Evolutionary conservation across 2,888 invertebrate species (phyloP).

Genomic region (Litoditis marina): DNA sequence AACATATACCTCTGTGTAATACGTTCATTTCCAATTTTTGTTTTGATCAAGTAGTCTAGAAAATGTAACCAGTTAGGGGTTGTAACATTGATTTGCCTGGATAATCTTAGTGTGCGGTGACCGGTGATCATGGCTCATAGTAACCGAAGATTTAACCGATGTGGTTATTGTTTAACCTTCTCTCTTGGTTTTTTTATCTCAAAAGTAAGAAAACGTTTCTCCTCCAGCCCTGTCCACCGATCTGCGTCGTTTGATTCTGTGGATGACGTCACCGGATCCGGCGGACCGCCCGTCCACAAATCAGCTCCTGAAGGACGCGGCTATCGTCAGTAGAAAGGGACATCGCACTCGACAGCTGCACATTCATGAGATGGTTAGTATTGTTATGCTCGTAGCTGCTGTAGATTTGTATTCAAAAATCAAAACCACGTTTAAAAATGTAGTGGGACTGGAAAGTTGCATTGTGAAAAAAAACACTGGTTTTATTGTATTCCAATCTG

Average conservation of each 20-base stretch:
- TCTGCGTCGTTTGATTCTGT: constrained; percentile 26
- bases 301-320: constrained; percentile 10
- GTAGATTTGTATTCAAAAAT: too few species aligned
- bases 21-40: too few species aligned
- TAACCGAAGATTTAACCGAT: background rate
- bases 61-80: too few species aligned
- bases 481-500: too few species aligned
- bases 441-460: too few species aligned
- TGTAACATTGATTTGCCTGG: too few species aligned
- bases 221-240: constrained; percentile 24
- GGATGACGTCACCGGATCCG: constrained; percentile 36
- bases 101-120: too few species aligned
- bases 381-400: background rate
- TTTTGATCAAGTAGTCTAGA: too few species aligned
- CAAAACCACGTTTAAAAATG: too few species aligned
- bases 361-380: constrained; percentile 12
- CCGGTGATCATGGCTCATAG: background rate
- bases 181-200: background rate
- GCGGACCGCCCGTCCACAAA: constrained; percentile 28
- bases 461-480: too few species aligned
- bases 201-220: too few species aligned
- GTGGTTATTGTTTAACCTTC: background rate
- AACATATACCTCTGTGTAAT: too few species aligned
- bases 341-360: background rate
- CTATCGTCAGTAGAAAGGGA: background rate